Percentiles rank a stretch among this genome's conserved stretches.
Evolutionary conservation across 2,797 vertebrate genomes (phyloP).

Genomic region (Lepus townsendii): DNA sequence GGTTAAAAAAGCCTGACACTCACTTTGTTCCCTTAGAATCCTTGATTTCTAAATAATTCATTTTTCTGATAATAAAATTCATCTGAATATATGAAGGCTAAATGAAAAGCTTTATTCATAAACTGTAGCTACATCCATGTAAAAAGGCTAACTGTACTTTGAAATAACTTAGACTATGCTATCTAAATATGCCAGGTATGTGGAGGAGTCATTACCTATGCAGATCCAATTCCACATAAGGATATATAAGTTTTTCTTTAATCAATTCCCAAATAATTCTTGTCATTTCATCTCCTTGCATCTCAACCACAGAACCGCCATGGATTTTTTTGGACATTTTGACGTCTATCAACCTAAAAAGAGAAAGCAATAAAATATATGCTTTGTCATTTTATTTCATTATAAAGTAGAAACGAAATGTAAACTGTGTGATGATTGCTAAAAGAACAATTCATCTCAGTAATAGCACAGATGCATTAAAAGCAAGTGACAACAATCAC

Average conservation of each 20-base stretch:
- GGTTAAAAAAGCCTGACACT: conserved; percentile 25
- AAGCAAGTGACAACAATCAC: neutral
- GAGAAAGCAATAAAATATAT: neutral
- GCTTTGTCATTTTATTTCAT: conserved; percentile 32
- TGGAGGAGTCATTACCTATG: conserved; percentile 92
- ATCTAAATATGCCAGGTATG: conserved; percentile 17
- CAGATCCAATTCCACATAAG: conserved; percentile 96
- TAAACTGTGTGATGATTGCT: neutral
- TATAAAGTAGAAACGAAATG: conserved; percentile 47
- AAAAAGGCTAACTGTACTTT: neutral
- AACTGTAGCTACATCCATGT: neutral
- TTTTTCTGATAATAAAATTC: neutral
- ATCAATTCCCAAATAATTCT: conserved; percentile 99
- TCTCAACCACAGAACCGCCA: conserved; percentile 97
- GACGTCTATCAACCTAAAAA: conserved; percentile 75
- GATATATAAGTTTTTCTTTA: conserved; percentile 98
- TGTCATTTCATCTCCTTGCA: conserved; percentile 99
- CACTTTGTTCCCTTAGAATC: neutral
- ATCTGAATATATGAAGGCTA: neutral
- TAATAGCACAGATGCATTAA: neutral
- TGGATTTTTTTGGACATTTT: conserved; percentile 96
- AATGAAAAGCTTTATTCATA: neutral
- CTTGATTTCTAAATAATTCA: neutral
- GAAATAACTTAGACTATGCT: neutral
- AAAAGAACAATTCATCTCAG: conserved; percentile 37